A percentile compares a stretch with the other conserved stretches of the same genome.
phyloP scores from a whole-genome alignment of 1,140 invertebrate species.

The Meloidogyne exigua region DNA sequence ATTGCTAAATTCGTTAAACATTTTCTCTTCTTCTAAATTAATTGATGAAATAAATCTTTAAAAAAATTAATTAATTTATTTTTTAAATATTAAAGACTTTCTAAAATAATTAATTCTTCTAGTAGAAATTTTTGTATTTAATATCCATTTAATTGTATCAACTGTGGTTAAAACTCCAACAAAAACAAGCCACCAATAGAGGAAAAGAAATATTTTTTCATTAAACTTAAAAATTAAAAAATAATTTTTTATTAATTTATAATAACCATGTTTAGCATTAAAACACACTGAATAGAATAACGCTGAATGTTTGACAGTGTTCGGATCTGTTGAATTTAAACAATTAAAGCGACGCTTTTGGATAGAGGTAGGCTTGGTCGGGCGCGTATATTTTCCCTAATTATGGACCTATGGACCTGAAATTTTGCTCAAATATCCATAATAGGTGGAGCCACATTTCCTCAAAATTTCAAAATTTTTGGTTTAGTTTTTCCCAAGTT shows the following conservation, averaged over 20 bases:
- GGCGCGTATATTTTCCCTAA: neutral
- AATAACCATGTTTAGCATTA: conserved; percentile 55
- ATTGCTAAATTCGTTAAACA: neutral
- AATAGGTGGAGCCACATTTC: neutral
- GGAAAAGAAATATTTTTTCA: conserved; percentile 63
- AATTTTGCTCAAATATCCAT: neutral
- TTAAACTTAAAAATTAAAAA: conserved; percentile 21
- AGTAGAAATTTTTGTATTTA: neutral
- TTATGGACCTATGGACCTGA: neutral
- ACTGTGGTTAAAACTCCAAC: conserved; percentile 26
- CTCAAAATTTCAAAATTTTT: neutral
- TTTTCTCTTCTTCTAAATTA: neutral
- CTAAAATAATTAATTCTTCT: neutral
- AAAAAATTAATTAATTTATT: neutral
- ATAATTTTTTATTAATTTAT: conserved; percentile 57
- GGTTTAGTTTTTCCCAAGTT: neutral
- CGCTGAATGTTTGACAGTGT: conserved; percentile 62
- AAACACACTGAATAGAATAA: conserved; percentile 63
- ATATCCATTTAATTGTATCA: neutral
- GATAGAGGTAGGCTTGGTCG: neutral
- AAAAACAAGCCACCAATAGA: conserved; percentile 65
- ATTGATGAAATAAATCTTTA: neutral
- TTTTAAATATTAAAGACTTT: neutral
- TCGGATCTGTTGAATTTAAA: conserved; percentile 42
- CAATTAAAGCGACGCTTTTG: neutral